Percentiles rank a stretch among this genome's conserved stretches.
phyloP scores from a whole-genome alignment of 2,113 vertebrate genomes.

The Terrapene triunguis region DNA sequence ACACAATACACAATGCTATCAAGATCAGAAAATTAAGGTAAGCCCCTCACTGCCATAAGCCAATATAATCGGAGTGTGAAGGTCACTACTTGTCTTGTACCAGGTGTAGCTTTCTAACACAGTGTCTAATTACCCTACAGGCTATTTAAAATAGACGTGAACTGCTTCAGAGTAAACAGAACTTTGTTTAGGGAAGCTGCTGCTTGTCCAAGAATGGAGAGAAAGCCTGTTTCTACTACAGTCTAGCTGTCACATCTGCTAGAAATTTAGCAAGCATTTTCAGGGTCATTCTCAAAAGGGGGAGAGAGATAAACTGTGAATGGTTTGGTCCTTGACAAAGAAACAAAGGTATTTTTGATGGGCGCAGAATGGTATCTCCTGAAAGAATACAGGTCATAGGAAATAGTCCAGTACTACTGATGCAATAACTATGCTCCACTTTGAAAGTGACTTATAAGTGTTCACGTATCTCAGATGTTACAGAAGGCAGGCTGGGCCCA shows the following conservation, averaged over 20 bases:
- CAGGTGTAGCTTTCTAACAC: background rate
- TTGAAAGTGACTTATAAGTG: background rate
- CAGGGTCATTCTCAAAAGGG: background rate
- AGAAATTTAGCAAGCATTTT: background rate
- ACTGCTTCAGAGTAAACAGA: background rate
- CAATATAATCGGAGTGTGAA: background rate
- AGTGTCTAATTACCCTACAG: background rate
- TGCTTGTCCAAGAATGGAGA: background rate
- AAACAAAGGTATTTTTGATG: background rate
- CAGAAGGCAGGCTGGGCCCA: background rate
- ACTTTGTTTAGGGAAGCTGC: background rate
- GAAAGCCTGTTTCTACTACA: background rate
- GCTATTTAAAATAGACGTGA: background rate
- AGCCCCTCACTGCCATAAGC: background rate
- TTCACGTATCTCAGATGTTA: background rate
- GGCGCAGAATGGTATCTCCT: background rate
- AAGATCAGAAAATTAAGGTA: background rate
- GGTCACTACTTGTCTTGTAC: background rate
- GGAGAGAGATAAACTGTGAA: background rate
- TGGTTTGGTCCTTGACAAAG: background rate
- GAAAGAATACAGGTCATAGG: background rate
- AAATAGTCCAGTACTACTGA: background rate
- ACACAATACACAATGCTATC: fast-evolving
- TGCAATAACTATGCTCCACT: background rate
- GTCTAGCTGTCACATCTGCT: fast-evolving